Base-by-base conservation (phyloP, 2,113 vertebrate genomes). In the Platichthys stellatus region DNA sequence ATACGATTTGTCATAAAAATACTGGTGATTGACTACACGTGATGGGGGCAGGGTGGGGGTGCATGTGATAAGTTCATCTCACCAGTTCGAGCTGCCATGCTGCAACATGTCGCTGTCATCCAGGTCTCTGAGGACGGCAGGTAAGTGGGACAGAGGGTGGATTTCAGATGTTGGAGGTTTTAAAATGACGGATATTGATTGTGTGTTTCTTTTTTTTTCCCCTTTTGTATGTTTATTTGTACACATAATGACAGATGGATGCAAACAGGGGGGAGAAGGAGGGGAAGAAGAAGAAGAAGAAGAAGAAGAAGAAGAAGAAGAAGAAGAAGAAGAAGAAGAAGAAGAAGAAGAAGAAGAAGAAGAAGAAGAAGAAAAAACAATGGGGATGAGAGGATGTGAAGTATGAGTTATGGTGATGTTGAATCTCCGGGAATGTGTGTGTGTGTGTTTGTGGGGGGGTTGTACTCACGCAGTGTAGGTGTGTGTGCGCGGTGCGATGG, bases 401-500 rank as follows among this genome's bases (percentile, higher is more conserved):
- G 61, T 2, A 23, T 28, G 61, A 54, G 54, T 51, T 20, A 15
- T 15, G 63, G 51, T 28, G 77, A 38, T 72, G 20, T 20, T 64
- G 54, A 59, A 45, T 69, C 53, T 63, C 15, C 28, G 38, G 31
- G 60, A 56, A 10, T 20, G 47, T 23, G 23, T 28, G 5, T 28
- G 4, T 28, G 26, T 28, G 26, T 28, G 26, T 28, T 2, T 28
- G 26, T n/a, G 23, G 54, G 7, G 10, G 0, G 21, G 56, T 53
- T 0, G 1, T 85, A 94, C 97, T 69, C 90, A 97, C 96, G 96
- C 92, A 15, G 95, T 95, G 86, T 96, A 97, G 43, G 95, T 95
- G 78, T 97, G 96, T 4, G 96, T 96, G 68, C 96, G 95, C 0
- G 96, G 96, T 2, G 96, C 96, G 45, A 97, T 96, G 61, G 93